Evolutionary conservation across 2,113 vertebrate species (phyloP).

Genomic region (Oreotrochilus melanogaster): DNA sequence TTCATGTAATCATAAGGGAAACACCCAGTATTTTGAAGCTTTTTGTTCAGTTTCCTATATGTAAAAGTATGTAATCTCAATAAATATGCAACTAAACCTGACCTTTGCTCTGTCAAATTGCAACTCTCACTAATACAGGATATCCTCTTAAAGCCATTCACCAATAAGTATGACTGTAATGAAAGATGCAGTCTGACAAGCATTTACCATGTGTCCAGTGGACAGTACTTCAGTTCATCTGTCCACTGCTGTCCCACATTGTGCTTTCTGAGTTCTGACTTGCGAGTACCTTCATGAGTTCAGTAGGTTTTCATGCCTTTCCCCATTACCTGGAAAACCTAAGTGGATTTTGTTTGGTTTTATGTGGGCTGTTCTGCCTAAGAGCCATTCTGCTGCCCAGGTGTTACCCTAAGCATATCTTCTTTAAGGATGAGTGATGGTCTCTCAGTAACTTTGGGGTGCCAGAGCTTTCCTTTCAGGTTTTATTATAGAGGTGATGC

Average conservation of each 20-base stretch:
- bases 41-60: neutral
- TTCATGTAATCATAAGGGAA: neutral
- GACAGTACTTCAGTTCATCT: neutral
- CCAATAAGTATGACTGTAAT: neutral
- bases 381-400: neutral
- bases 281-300: neutral
- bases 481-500: neutral
- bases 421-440: neutral
- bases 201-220: neutral
- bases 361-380: neutral
- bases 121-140: neutral
- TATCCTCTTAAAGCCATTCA: neutral
- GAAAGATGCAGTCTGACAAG: neutral
- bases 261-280: neutral
- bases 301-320: neutral
- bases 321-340: neutral
- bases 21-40: neutral
- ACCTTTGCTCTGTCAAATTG: neutral
- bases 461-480: neutral
- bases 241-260: neutral
- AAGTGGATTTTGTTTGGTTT: neutral
- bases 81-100: neutral
- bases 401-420: fast-evolving
- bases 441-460: neutral
- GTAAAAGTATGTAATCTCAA: neutral